Base-by-base conservation (phyloP, 2,113 vertebrate genomes). In the Carlito syrichta region DNA sequence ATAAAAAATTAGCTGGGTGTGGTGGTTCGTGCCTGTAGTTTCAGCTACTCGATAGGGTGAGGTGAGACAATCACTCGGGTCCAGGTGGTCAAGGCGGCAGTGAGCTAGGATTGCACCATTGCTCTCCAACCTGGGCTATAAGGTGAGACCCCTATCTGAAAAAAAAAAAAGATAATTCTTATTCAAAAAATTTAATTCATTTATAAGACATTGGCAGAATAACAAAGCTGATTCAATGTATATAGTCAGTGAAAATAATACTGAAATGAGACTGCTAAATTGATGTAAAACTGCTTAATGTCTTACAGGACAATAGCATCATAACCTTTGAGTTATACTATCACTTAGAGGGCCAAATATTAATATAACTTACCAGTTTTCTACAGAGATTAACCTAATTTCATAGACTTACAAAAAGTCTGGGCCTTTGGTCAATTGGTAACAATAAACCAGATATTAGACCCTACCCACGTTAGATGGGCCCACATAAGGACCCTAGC, bases 81-180 rank as follows among this genome's bases (percentile, higher is more conserved):
- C n/a, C n/a, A n/a, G n/a, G n/a, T n/a, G n/a, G n/a, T n/a, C n/a
- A n/a, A n/a, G n/a, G n/a, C n/a, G n/a, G n/a, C n/a, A n/a, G n/a
- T n/a, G n/a, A n/a, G n/a, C n/a, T n/a, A n/a, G n/a, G n/a, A n/a
- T n/a, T n/a, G n/a, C n/a, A n/a, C n/a, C n/a, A n/a, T n/a, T n/a
- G n/a, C n/a, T n/a, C n/a, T n/a, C n/a, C n/a, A n/a, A n/a, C n/a
- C n/a, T n/a, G n/a, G n/a, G n/a, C n/a, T n/a, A n/a, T n/a, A n/a
- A n/a, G n/a, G n/a, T n/a, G n/a, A n/a, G n/a, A n/a, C n/a, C n/a
- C n/a, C n/a, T n/a, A n/a, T n/a, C n/a, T n/a, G n/a, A n/a, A n/a
- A n/a, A n/a, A n/a, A n/a, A n/a, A n/a, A n/a, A 62, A 94, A 81
- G 22, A 38, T 78, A 89, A 91, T 78, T 96, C 54, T 50, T 16